Conservation (phyloP, 2,888 invertebrate genomes). For the Ypsolopha scabrella region DNA sequence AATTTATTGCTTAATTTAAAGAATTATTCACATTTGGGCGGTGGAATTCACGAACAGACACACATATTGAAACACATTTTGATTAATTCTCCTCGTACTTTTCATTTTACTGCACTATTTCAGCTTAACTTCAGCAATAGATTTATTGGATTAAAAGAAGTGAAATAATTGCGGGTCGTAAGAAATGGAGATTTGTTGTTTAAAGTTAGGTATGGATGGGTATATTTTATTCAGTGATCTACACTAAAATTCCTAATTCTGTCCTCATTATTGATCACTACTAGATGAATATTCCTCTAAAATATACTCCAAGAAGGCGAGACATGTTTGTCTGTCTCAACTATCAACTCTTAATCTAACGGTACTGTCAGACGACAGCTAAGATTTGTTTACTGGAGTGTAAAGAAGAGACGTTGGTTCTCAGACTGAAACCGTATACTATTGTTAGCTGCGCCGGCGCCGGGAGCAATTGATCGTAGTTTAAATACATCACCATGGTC, state of each 20-base stretch:
- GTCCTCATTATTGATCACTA: neutral
- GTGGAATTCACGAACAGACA: too few species aligned
- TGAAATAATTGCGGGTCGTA: too few species aligned
- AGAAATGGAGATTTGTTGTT: neutral
- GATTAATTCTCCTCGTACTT: too few species aligned
- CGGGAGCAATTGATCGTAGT: neutral
- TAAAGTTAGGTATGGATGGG: neutral
- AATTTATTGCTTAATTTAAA: too few species aligned
- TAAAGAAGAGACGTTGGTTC: conserved; percentile 19
- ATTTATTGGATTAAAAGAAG: too few species aligned
- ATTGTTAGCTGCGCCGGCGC: conserved; percentile 13
- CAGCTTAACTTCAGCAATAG: too few species aligned
- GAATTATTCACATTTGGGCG: too few species aligned
- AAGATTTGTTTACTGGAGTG: neutral
- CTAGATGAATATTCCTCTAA: too few species aligned
- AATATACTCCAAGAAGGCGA: neutral
- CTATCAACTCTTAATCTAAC: conserved; percentile 17
- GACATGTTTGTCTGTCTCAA: neutral
- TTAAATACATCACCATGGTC: neutral
- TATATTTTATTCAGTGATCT: neutral
- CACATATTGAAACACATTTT: too few species aligned
- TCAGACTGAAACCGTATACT: conserved; percentile 45
- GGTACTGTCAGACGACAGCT: conserved; percentile 13
- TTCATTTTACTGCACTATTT: too few species aligned
- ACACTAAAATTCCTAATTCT: neutral